Percentiles rank a stretch among this genome's conserved stretches.
Conservation (phyloP, 2,888 invertebrate genomes). For the Sisyra nigra region DNA sequence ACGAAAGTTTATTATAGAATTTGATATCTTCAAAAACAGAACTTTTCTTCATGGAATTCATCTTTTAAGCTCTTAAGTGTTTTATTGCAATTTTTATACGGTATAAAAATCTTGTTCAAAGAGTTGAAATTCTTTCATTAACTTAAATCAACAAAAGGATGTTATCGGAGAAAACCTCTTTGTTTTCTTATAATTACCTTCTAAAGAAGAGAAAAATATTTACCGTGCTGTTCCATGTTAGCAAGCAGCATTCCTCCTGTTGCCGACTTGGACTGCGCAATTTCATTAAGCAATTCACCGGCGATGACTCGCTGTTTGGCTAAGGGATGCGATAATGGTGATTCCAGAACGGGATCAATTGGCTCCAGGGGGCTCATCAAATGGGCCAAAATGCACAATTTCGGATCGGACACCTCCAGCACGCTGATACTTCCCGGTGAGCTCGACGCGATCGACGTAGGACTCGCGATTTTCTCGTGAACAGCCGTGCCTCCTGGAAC, state of each 20-base stretch:
- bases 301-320: conserved; percentile 64
- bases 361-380: conserved; percentile 80
- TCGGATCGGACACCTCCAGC: conserved; percentile 60
- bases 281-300: conserved; percentile 58
- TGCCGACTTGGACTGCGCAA: conserved; percentile 57
- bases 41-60: too few species aligned
- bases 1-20: too few species aligned
- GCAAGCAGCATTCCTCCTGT: conserved; percentile 73
- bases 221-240: conserved; percentile 75
- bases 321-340: conserved; percentile 65
- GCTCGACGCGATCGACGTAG: conserved; percentile 3
- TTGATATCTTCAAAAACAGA: too few species aligned
- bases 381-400: conserved; percentile 73
- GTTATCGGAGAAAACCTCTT: too few species aligned
- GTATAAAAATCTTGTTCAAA: too few species aligned
- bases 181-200: too few species aligned
- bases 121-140: too few species aligned
- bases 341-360: conserved; percentile 71
- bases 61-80: too few species aligned
- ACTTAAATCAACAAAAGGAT: too few species aligned
- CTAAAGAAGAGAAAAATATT: conserved; percentile 13
- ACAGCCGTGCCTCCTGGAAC: conserved; percentile 8
- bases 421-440: conserved; percentile 6
- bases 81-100: too few species aligned
- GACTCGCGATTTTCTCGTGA: conserved; percentile 9